Conservation (phyloP, 2,113 vertebrate genomes). For the Brachirus orientalis region DNA sequence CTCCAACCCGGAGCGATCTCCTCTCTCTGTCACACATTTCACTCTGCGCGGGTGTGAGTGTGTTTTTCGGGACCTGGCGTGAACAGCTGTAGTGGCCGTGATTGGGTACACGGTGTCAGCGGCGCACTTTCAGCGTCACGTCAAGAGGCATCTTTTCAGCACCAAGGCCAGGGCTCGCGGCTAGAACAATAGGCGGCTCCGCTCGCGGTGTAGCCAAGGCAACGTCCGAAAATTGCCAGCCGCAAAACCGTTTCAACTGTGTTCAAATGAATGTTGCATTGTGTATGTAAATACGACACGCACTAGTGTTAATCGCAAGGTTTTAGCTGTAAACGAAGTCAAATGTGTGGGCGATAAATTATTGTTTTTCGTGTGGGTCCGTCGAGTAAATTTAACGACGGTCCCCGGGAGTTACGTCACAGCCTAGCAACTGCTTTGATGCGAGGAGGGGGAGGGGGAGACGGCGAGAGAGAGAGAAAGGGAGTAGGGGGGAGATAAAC, state of each 20-base stretch:
- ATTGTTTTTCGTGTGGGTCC: not conserved
- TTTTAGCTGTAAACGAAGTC: fast-evolving
- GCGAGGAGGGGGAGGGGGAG: slow-evolving; percentile 49
- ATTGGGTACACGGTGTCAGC: slow-evolving; percentile 59
- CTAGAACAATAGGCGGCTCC: slow-evolving; percentile 81
- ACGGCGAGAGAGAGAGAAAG: slow-evolving; percentile 29
- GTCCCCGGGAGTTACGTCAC: slow-evolving; percentile 76
- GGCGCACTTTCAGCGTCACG: slow-evolving; percentile 53
- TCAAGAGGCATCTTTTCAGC: slow-evolving; percentile 76
- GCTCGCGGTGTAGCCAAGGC: slow-evolving; percentile 54
- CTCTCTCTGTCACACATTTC: slow-evolving; percentile 54
- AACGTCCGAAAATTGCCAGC: slow-evolving; percentile 35
- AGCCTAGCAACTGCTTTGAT: slow-evolving; percentile 47
- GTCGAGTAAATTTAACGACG: slow-evolving; percentile 26
- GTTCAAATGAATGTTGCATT: fast-evolving
- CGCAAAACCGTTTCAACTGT: not conserved
- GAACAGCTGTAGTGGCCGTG: slow-evolving; percentile 76
- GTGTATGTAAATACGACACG: fast-evolving
- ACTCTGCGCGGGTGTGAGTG: slow-evolving; percentile 62
- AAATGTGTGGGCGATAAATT: fast-evolving
- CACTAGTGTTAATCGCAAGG: fast-evolving
- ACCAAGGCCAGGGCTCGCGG: slow-evolving; percentile 83
- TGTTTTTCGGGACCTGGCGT: slow-evolving; percentile 57
- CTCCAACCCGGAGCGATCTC: slow-evolving; percentile 65
- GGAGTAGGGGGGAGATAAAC: slow-evolving; percentile 58